Conservation (phyloP, 2,797 vertebrate genomes). For the Vespertilio murinus region DNA sequence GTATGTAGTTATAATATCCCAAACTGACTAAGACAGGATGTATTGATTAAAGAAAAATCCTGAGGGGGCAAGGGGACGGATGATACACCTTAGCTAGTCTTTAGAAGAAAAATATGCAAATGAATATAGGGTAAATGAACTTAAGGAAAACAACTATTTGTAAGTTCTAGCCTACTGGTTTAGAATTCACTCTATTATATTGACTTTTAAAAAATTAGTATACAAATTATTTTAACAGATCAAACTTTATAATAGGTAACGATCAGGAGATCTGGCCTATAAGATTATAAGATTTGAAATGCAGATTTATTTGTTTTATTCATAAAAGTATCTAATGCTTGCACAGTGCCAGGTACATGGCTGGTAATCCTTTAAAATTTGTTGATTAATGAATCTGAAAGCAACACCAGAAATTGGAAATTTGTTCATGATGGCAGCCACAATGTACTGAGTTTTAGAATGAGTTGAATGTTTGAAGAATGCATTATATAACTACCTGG, state of each 20-base stretch:
- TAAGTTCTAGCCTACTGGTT: background rate
- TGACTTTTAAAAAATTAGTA: background rate
- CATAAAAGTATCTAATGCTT: background rate
- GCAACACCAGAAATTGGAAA: background rate
- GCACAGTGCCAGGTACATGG: background rate
- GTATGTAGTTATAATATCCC: background rate
- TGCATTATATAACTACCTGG: background rate
- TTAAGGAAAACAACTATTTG: background rate
- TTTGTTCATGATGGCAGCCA: background rate
- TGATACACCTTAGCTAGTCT: background rate
- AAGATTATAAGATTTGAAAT: background rate
- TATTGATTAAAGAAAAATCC: background rate
- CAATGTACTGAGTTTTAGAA: background rate
- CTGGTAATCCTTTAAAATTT: background rate
- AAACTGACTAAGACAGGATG: background rate
- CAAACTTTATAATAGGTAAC: background rate
- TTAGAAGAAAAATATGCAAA: background rate
- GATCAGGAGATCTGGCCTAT: background rate
- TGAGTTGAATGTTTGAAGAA: background rate
- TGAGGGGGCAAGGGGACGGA: no score
- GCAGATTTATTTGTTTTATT: background rate
- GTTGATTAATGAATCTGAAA: background rate
- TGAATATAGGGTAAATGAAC: background rate
- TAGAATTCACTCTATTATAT: background rate
- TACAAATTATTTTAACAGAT: background rate